Percentiles rank a stretch among this genome's conserved stretches.
Evolutionary conservation across 2,113 vertebrate genomes (phyloP).

Genomic region (Rhynchomys soricoides): DNA sequence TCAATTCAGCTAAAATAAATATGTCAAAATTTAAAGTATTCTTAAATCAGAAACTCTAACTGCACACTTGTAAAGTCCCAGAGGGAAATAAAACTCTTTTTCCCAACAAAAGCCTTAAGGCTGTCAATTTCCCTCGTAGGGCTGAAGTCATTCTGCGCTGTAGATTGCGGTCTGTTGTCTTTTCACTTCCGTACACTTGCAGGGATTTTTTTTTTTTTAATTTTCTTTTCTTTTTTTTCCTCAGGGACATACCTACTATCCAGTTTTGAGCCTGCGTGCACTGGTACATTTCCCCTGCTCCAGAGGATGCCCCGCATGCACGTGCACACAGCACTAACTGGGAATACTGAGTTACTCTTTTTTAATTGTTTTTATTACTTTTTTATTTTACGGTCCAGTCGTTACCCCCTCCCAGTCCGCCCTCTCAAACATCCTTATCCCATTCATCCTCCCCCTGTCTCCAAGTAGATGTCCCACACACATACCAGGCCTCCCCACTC

Average conservation of each 20-base stretch:
- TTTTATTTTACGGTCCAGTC: too few relatives aligned
- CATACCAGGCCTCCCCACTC: too few relatives aligned
- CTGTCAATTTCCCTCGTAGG: background rate
- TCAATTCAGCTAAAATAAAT: constrained; percentile 57
- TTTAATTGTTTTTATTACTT: too few relatives aligned
- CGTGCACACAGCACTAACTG: background rate
- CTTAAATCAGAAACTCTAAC: constrained; percentile 40
- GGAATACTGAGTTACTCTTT: too few relatives aligned
- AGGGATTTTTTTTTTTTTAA: background rate
- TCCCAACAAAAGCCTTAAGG: background rate
- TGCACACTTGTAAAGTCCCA: constrained; percentile 24
- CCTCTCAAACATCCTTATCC: too few relatives aligned
- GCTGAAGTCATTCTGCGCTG: too few relatives aligned
- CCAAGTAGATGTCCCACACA: too few relatives aligned
- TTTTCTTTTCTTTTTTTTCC: too few relatives aligned
- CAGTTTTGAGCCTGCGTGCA: background rate
- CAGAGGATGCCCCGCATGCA: too few relatives aligned
- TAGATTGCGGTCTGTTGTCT: background rate
- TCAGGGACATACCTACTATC: background rate
- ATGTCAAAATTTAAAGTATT: constrained; percentile 31
- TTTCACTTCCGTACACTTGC: too few relatives aligned
- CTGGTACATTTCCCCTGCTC: background rate
- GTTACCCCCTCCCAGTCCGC: too few relatives aligned
- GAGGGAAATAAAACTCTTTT: constrained; percentile 52
- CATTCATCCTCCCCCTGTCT: too few relatives aligned